These are phyloP conservation scores for Chelidonichthys spinosus DNA, from an alignment of 2,797 vertebrate genomes.

Conservation along the genomic window DNA sequence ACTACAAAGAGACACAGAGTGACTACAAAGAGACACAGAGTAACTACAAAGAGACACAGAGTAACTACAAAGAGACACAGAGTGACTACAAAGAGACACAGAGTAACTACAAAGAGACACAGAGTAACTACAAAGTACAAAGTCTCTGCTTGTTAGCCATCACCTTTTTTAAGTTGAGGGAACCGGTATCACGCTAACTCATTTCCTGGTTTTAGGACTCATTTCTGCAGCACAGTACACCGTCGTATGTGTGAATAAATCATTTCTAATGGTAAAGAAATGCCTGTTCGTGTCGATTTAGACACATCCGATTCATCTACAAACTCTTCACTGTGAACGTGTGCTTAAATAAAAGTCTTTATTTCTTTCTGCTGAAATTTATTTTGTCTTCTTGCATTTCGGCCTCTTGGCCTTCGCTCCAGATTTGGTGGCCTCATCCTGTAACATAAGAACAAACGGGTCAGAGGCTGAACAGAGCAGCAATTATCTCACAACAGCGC, in stretches of 20 bases:
- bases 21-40: not conserved
- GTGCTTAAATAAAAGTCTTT: conserved; percentile 6
- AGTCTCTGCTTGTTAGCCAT: not conserved
- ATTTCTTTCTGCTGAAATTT: conserved; percentile 36
- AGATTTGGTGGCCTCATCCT: conserved; percentile 81
- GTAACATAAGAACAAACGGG: conserved; percentile 55
- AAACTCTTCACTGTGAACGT: not conserved
- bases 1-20: not conserved
- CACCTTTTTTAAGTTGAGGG: not conserved
- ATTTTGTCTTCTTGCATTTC: conserved; percentile 85
- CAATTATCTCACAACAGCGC: conserved; percentile 52
- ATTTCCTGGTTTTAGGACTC: not conserved
- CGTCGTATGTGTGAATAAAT: conserved; percentile 3
- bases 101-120: not conserved
- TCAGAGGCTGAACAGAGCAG: conserved; percentile 38
- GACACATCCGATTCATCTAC: not conserved
- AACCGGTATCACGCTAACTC: not conserved
- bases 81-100: not conserved
- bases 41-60: not conserved
- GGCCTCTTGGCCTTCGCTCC: conserved; percentile 78
- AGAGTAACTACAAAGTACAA: too few relatives aligned
- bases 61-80: not conserved
- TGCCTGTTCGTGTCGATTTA: not conserved
- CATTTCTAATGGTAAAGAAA: not conserved
- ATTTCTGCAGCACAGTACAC: not conserved